These are phyloP conservation scores for Ptychochromis oligacanthus DNA, from an alignment of 2,113 vertebrate species.

Conservation along the genomic window DNA sequence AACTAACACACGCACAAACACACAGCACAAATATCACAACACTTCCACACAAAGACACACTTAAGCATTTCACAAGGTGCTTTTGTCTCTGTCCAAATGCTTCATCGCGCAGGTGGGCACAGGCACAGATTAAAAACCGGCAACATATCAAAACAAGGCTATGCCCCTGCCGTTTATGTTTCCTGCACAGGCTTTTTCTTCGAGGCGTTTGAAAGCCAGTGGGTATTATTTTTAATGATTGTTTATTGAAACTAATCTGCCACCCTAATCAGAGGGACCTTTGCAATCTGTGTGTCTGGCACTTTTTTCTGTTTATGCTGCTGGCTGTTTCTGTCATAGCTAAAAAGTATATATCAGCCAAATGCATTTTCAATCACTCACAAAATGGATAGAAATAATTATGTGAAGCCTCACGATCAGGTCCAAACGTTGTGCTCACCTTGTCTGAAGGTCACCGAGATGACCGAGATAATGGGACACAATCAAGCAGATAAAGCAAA, in stretches of 20 bases:
- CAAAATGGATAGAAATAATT: slow-evolving; percentile 22
- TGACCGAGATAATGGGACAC: slow-evolving; percentile 6
- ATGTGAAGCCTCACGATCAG: neutral
- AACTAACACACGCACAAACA: neutral
- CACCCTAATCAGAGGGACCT: slow-evolving; percentile 70
- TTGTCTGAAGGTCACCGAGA: slow-evolving; percentile 42
- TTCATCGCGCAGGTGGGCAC: slow-evolving; percentile 35
- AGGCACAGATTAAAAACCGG: slow-evolving; percentile 23
- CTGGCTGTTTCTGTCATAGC: slow-evolving; percentile 57
- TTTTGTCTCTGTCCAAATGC: slow-evolving; percentile 33
- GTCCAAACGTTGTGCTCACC: slow-evolving; percentile 12
- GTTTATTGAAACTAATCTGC: slow-evolving; percentile 72
- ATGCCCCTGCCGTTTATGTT: slow-evolving; percentile 18
- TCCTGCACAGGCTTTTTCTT: slow-evolving; percentile 33
- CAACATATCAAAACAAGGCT: slow-evolving; percentile 35
- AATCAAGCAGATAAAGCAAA: slow-evolving; percentile 12
- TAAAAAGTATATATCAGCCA: slow-evolving; percentile 56
- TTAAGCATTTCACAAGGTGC: slow-evolving; percentile 25
- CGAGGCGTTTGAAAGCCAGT: slow-evolving; percentile 53
- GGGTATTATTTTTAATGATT: slow-evolving; percentile 73
- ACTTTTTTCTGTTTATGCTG: slow-evolving; percentile 66
- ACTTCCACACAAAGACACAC: neutral
- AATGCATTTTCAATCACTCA: slow-evolving; percentile 53
- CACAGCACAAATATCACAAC: neutral
- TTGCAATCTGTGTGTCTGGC: slow-evolving; percentile 65